Base-by-base conservation (phyloP, 2,888 invertebrate species). In the Congeria kusceri region DNA sequence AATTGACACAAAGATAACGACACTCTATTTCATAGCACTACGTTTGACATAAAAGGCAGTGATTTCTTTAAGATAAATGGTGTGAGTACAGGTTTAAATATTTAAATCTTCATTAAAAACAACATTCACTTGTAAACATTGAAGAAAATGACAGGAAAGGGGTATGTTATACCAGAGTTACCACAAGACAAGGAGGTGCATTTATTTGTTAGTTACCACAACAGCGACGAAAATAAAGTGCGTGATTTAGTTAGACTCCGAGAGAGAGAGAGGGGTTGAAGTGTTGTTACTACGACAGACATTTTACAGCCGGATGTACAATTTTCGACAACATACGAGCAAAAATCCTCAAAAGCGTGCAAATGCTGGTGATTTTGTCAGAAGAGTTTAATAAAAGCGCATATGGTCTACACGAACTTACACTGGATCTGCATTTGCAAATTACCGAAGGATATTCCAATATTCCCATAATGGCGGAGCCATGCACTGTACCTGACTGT, bases 301-400 rank as follows among this genome's bases (percentile, higher is more conserved):
- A 73, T 57, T 73, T 73, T 49, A 5, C 23, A 23, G 66, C 72
- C n/a, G 72, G 72, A 18, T 23, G 23, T 4, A 57, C 29, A 20
- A 61, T 73, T 32, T n/a, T 66, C n/a, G 66, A 66, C 2, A 73
- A 73, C 9, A 73, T 73, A 2, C 28, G 59, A n/a, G 23, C 58
- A 20, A 32, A 27, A 25, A 53, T 73, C 11, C 28, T 25, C 7
- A 61, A n/a, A 5, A 65, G 65, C 18, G 20, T 73, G 0, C 46
- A 61, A 13, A 73, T 65, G 39, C 32, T 73, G n/a, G 49, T 66
- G 15, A 49, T 73, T 49, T 46, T 73, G 25, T 73, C 72, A 13
- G 64, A 73, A 32, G 59, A 65, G 13, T 73, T 59, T 49, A 0
- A 29, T 0, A 46, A 65, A 1, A 73, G 72, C 27, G n/a, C 27